Percentiles rank a stretch among this genome's conserved stretches.
Evolutionary conservation across 2,888 invertebrate species (phyloP).

Genomic region (Ochlodes sylvanus): DNA sequence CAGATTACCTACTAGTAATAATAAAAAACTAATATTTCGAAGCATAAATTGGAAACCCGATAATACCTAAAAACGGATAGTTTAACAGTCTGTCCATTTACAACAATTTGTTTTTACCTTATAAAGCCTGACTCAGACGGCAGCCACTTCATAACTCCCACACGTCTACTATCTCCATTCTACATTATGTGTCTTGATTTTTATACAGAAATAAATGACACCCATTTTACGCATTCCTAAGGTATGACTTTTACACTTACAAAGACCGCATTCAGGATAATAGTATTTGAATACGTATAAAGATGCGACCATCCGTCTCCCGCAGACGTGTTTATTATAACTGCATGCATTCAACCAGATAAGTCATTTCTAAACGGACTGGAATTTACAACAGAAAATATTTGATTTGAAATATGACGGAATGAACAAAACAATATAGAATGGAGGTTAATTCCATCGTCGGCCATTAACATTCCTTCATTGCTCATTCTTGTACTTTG

Average conservation of each 20-base stretch:
- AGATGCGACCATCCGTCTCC: slow-evolving; percentile 38
- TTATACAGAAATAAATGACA: slow-evolving; percentile 52
- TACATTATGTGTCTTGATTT: slow-evolving; percentile 42
- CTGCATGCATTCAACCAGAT: slow-evolving; percentile 44
- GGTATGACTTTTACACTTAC: slow-evolving; percentile 63
- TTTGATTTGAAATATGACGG: slow-evolving; percentile 36
- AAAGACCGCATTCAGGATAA: slow-evolving; percentile 49
- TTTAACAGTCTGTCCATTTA: too few species aligned
- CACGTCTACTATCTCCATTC: too few species aligned
- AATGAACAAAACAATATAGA: slow-evolving; percentile 32
- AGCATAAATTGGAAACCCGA: too few species aligned
- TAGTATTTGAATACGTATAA: slow-evolving; percentile 59
- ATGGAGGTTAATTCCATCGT: slow-evolving; percentile 36
- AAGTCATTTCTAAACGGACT: slow-evolving; percentile 38
- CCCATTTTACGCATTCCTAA: slow-evolving; percentile 67
- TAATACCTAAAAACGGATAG: too few species aligned
- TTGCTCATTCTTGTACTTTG: slow-evolving; percentile 19
- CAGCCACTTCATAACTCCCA: too few species aligned
- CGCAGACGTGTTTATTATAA: slow-evolving; percentile 46
- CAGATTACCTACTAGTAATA: too few species aligned
- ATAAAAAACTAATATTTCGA: too few species aligned
- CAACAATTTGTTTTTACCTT: too few species aligned
- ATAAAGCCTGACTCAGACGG: too few species aligned
- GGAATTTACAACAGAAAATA: slow-evolving; percentile 38
- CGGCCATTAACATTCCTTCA: slow-evolving; percentile 33